Conservation (phyloP, 1,140 invertebrate species). For the Drosophila pruinosa region DNA sequence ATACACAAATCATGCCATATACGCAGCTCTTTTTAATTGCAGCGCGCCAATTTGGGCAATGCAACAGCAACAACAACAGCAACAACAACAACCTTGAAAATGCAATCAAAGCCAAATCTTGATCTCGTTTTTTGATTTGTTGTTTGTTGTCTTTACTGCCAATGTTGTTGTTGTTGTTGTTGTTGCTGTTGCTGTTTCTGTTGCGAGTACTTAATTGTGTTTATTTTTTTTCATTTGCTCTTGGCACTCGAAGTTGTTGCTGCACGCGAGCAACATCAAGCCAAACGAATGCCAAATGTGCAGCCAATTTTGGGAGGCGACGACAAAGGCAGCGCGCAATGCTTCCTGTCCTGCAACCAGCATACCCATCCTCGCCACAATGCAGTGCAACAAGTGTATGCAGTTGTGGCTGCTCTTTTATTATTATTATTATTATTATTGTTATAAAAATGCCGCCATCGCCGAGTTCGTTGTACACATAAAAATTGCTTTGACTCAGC, state of each 20-base stretch:
- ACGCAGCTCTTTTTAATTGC: constrained; percentile 69
- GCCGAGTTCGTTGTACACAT: constrained; percentile 71
- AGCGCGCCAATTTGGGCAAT: constrained; percentile 71
- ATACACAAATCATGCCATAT: constrained; percentile 50
- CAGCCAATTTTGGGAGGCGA: constrained; percentile 42
- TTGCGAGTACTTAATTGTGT: constrained; percentile 31
- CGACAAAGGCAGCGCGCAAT: constrained; percentile 9
- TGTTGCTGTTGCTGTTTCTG: constrained; percentile 6
- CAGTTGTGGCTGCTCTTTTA: constrained; percentile 48
- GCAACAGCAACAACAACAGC: constrained; percentile 41
- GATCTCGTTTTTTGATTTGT: constrained; percentile 70
- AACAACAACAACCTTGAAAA: constrained; percentile 74
- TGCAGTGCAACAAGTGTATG: constrained; percentile 31
- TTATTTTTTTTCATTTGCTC: constrained; percentile 36
- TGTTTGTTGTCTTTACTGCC: constrained; percentile 11
- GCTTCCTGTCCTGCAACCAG: constrained; percentile 32
- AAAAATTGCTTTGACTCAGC: constrained; percentile 48
- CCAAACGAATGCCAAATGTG: constrained; percentile 70
- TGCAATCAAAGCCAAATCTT: constrained; percentile 75
- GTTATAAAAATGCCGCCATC: constrained; percentile 22
- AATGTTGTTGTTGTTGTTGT: constrained; percentile 13
- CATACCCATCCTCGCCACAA: constrained; percentile 29
- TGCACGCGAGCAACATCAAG: constrained; percentile 59
- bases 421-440: constrained; percentile 45
- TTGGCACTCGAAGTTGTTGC: constrained; percentile 1